These are phyloP conservation scores for Oreochromis mossambicus DNA, from an alignment of 2,797 vertebrate genomes.

Conservation along the genomic window DNA sequence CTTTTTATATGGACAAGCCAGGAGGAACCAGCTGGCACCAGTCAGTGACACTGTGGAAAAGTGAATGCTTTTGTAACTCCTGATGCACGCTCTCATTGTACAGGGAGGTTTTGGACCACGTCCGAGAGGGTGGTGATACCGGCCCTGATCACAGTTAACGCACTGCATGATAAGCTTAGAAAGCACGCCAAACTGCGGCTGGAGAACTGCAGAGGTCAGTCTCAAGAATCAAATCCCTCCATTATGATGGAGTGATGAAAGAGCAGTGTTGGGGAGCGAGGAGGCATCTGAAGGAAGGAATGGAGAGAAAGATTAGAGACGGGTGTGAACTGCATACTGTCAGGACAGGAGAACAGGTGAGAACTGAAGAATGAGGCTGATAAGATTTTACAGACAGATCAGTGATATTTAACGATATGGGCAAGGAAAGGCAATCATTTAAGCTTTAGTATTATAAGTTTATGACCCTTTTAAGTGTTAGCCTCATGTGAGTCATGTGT, in stretches of 20 bases:
- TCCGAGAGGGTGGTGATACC: constrained; percentile 24
- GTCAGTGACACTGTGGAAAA: constrained; percentile 10
- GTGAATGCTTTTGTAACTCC: constrained; percentile 31
- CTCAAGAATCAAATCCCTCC: constrained; percentile 31
- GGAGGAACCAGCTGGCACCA: constrained; percentile 40
- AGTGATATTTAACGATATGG: constrained; percentile 44
- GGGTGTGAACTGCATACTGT: neutral
- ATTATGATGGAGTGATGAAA: constrained; percentile 33
- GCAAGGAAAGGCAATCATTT: constrained; percentile 39
- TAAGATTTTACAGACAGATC: constrained; percentile 12
- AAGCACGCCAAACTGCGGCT: constrained; percentile 1
- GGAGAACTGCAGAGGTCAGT: neutral
- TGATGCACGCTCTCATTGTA: constrained; percentile 11
- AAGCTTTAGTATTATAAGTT: constrained; percentile 47
- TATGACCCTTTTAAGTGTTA: constrained; percentile 47
- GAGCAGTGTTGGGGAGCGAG: neutral
- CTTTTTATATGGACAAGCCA: neutral
- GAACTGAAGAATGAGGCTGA: neutral
- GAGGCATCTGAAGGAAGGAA: neutral
- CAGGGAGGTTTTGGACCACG: constrained; percentile 12
- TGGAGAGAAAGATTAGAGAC: neutral
- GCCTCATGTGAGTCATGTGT: constrained; percentile 24
- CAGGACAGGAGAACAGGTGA: neutral
- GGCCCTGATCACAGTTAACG: constrained; percentile 24
- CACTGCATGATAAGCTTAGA: constrained; percentile 9